phyloP scores from a whole-genome alignment of 2,797 vertebrate species.

The Sebastes elongatus region DNA sequence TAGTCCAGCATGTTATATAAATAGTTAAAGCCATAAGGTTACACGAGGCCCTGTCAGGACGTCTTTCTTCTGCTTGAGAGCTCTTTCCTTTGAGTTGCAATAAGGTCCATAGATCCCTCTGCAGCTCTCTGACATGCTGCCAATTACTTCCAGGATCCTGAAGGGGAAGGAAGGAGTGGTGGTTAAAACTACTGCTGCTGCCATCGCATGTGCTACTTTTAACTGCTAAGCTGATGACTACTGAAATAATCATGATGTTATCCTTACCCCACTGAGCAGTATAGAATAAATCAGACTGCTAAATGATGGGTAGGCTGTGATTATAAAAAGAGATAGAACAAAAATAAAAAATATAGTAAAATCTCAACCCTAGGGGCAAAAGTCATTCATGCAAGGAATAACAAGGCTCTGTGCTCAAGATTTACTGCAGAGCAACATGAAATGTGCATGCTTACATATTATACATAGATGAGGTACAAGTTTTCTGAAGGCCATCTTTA shows the following conservation, averaged over 20 bases:
- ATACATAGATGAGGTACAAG: background rate
- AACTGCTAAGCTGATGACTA: slow-evolving; percentile 45
- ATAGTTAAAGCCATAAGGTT: slow-evolving; percentile 56
- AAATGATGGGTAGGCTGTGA: background rate
- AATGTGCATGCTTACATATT: background rate
- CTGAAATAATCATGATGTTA: slow-evolving; percentile 66
- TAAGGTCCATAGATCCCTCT: slow-evolving; percentile 19
- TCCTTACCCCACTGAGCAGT: slow-evolving; percentile 33
- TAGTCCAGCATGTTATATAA: slow-evolving; percentile 17
- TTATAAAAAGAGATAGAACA: background rate
- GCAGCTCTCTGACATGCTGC: slow-evolving; percentile 16
- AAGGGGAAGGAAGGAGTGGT: slow-evolving; percentile 25
- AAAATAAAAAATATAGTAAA: background rate
- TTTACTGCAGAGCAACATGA: background rate
- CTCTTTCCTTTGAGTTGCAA: slow-evolving; percentile 32
- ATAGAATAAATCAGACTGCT: background rate
- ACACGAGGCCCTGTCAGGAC: slow-evolving; percentile 43
- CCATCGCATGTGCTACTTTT: slow-evolving; percentile 40
- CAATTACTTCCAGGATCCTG: slow-evolving; percentile 61
- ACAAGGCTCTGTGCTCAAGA: background rate
- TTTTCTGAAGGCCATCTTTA: background rate
- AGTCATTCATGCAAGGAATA: background rate
- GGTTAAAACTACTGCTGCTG: background rate
- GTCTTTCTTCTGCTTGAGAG: slow-evolving; percentile 39
- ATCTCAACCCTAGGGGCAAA: background rate